Base-by-base conservation (phyloP, 2,113 vertebrate species). In the Cyprinodon variegatus region DNA sequence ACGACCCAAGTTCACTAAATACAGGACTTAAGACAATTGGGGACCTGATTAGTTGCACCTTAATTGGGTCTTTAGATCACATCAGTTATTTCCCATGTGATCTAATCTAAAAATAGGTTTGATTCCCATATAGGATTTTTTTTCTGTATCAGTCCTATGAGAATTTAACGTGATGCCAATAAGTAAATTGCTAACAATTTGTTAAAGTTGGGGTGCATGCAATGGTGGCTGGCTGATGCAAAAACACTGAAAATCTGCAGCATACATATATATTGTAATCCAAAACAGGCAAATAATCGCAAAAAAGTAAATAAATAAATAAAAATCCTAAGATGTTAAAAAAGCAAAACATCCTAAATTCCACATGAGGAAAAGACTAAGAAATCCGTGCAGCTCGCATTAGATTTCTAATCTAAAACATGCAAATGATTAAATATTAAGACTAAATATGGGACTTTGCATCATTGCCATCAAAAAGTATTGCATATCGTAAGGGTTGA, bases 191-290 rank as follows among this genome's bases (percentile, higher is more conserved):
- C 9, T 2, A 2, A 11, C 50, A 57, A 9, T 57, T 15, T 57
- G 17, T 57, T 20, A 3, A 57, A 10, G 43, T 57, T 57, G 6
- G 6, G 20, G 17, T n/a, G n/a, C 17, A n/a, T 7, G 4, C 17
- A 53, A 50, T 50, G 15, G 15, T 50, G 15, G 17, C 17, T n/a
- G 17, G 20, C 3, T 57, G 50, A 9, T n/a, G 17, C 50, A 57
- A 57, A 57, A 57, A 57, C 50, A 57, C 20, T 57, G 8, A n/a
- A n/a, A 8, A 57, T n/a, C 6, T 76, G 73, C 68, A 63, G 22
- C 45, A 43, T 36, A 60, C 43, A 37, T 41, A 20, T 0, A 65
- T 57, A 72, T 61, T 62, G 70, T 64, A n/a, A 15, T 11, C 39
- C 9, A 48, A 67, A 14, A 65, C 12, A 70, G 14, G 13, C 20